Evolutionary conservation across 2,888 invertebrate genomes (phyloP), one percentile per base, ranked within the genome.

Genomic region (Drosophila multiciliata): DNA sequence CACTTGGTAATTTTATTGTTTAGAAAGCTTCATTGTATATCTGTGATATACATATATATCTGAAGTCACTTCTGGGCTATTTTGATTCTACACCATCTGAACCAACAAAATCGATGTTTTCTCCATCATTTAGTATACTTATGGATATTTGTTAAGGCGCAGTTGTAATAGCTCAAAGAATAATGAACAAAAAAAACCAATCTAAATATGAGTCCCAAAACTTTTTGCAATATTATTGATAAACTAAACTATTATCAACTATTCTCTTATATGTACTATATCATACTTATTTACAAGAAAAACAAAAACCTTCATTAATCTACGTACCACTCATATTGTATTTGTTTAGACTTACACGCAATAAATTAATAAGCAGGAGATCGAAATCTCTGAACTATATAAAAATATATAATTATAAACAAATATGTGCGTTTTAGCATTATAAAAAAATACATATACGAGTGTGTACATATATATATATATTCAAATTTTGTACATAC

Each of bases 371-470:
- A 66, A 62, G 58, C 52, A 48, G 53, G 40, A 55, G 61, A 72
- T 70, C 61, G 48, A 67, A 65, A 68, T 64, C 45, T 64, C 58
- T 70, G 52, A 12, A 50, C 23, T 45, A 52, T 50, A 63, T 29
- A 63, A n/a, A 35, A 29, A n/a, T 29, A 29, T 29, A 20, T 38
- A 35, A 23, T 38, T 38, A 66, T 62, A 64, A 60, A 59, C 61
- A 64, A 72, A 57, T 69, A 68, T 61, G 80, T 88, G 80, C 87
- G 87, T 84, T 88, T 86, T 86, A 88, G 89, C 89, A 83, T 89
- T 75, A 60, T 58, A 36, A 59, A 29, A 67, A 54, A 50, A 49
- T 58, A 42, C 59, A 65, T 50, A 57, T 38, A 60, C 53, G n/a
- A 53, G 33, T 50, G 38, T 73, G 60, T 69, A 70, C 38, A 70